Percentiles rank a stretch among this genome's conserved stretches.
Conservation (phyloP, 2,113 vertebrate species). For the Lutjanus erythropterus region DNA sequence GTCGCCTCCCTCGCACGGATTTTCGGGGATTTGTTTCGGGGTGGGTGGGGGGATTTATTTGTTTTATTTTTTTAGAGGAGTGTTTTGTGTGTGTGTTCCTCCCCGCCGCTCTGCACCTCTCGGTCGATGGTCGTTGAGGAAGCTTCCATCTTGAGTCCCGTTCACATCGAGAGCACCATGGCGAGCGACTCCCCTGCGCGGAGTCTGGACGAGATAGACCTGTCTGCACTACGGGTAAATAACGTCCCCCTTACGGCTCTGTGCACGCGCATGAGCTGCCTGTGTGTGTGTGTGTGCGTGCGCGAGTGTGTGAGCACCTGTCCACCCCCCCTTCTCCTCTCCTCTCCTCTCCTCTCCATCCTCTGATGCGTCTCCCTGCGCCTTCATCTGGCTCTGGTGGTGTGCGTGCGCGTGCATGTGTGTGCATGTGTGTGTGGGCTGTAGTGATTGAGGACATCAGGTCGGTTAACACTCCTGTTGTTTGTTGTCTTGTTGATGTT, state of each 20-base stretch:
- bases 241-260: background rate
- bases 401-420: conserved; percentile 34
- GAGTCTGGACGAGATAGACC: conserved; percentile 98
- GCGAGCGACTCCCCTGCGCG: conserved; percentile 97
- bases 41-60: conserved; percentile 38
- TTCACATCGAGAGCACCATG: conserved; percentile 87
- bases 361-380: conserved; percentile 47
- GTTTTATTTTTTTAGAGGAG: conserved; percentile 58
- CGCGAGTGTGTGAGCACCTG: conserved; percentile 59
- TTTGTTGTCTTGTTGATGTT: conserved; percentile 60
- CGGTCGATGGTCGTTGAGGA: conserved; percentile 81
- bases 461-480: conserved; percentile 21
- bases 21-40: conserved; percentile 24
- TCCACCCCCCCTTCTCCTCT: background rate
- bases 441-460: conserved; percentile 51
- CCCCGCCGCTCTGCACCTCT: conserved; percentile 57
- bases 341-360: background rate
- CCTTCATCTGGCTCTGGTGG: conserved; percentile 8
- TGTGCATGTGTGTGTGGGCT: background rate
- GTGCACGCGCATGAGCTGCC: conserved; percentile 4
- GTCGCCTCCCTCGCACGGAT: conserved; percentile 44
- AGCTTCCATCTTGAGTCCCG: conserved; percentile 78
- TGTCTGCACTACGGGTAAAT: conserved; percentile 95
- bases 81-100: conserved; percentile 48
- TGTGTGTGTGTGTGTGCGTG: conserved; percentile 13